Percentiles rank a stretch among this genome's conserved stretches.
Conservation (phyloP, 2,888 invertebrate genomes). For the Cremastinae sp. region DNA sequence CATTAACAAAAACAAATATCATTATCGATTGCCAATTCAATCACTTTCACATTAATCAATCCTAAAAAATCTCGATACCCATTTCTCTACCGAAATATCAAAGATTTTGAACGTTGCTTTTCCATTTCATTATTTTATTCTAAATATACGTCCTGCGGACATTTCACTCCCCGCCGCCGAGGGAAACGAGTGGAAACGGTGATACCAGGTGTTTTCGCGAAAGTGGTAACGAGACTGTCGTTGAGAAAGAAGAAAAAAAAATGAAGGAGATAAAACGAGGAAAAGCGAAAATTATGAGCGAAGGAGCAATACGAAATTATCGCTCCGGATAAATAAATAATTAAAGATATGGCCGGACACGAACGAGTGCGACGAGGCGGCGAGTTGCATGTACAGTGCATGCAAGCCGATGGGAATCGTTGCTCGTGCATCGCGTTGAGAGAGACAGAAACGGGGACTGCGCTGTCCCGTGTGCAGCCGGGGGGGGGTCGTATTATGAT, state of each 20-base stretch:
- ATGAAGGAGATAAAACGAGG: conserved; percentile 1
- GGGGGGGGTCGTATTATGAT: conserved; percentile 61
- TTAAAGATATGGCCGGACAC: conserved; percentile 20
- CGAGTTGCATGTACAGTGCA: conserved; percentile 30
- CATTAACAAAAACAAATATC: too few relatives aligned
- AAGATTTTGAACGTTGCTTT: too few relatives aligned
- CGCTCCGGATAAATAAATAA: conserved; percentile 62
- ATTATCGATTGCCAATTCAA: too few relatives aligned
- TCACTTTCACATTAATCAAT: too few relatives aligned
- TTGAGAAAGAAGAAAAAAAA: neutral
- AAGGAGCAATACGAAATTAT: conserved; percentile 57
- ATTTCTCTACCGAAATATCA: too few relatives aligned
- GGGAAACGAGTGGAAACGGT: conserved; percentile 39
- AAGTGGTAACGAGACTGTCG: conserved; percentile 49
- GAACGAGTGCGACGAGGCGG: conserved; percentile 4
- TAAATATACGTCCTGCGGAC: too few relatives aligned
- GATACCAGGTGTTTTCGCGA: conserved; percentile 54
- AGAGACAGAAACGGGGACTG: conserved; percentile 52
- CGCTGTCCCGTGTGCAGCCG: conserved; percentile 8
- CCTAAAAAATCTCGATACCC: too few relatives aligned
- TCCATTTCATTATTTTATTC: conserved; percentile 8
- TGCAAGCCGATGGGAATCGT: conserved; percentile 38
- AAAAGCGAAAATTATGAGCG: conserved; percentile 1
- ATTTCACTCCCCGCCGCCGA: too few relatives aligned
- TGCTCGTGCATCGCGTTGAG: conserved; percentile 49